Conservation (phyloP, 1,140 invertebrate species). For the Drosophila suzukii region DNA sequence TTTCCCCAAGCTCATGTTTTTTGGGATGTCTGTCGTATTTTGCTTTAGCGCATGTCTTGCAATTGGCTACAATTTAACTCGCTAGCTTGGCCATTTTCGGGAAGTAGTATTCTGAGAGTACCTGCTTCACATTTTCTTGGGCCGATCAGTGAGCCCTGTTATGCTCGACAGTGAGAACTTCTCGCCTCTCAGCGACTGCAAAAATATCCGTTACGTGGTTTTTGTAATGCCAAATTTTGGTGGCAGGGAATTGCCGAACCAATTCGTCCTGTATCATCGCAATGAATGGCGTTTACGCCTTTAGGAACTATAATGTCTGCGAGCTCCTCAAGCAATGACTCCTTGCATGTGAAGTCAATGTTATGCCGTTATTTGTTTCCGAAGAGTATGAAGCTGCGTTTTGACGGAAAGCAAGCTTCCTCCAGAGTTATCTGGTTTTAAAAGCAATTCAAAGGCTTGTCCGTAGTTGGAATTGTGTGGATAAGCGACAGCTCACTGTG, state of each 20-base stretch:
- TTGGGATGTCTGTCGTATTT: neutral
- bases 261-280: neutral
- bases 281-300: neutral
- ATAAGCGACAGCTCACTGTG: neutral
- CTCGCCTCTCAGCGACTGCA: neutral
- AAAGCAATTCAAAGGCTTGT: too few species aligned
- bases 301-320: neutral
- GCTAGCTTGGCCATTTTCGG: constrained; percentile 1
- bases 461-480: neutral
- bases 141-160: neutral
- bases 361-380: too few species aligned
- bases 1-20: neutral
- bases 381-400: too few species aligned
- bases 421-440: too few species aligned
- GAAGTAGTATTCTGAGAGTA: constrained; percentile 2
- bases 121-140: constrained; percentile 7
- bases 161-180: constrained; percentile 1
- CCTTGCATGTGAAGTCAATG: too few species aligned
- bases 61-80: constrained; percentile 1
- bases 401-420: too few species aligned
- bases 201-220: neutral
- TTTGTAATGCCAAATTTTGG: neutral
- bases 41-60: constrained; percentile 1
- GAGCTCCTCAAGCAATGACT: neutral
- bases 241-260: neutral